Conservation (phyloP, 2,888 invertebrate species). For the Myathropa florea region DNA sequence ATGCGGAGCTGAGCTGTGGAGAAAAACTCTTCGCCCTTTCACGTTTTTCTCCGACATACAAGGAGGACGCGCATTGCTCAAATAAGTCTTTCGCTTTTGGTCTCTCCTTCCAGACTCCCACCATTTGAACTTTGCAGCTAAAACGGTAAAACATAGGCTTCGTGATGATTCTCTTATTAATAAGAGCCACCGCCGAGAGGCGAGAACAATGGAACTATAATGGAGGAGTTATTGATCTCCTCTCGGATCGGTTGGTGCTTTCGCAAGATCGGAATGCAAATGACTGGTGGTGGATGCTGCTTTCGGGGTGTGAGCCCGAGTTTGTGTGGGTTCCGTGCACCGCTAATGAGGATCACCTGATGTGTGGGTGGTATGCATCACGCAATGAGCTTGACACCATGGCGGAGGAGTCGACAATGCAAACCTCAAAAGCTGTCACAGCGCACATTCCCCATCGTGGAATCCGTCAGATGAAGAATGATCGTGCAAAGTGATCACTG, state of each 20-base stretch:
- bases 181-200: conserved; percentile 32
- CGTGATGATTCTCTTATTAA: conserved; percentile 63
- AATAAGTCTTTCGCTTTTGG: conserved; percentile 23
- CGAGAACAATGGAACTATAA: conserved; percentile 63
- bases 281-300: conserved; percentile 20
- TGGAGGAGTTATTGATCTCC: conserved; percentile 65
- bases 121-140: conserved; percentile 28
- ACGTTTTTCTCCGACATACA: conserved; percentile 35
- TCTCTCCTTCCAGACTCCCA: conserved; percentile 3
- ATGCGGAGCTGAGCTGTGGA: conserved; percentile 20
- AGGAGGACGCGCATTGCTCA: conserved; percentile 17
- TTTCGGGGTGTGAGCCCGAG: conserved; percentile 45
- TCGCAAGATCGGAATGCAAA: conserved; percentile 59
- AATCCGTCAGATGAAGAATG: conserved; percentile 6
- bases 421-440: conserved; percentile 37
- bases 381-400: conserved; percentile 27
- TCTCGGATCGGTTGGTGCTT: conserved; percentile 32
- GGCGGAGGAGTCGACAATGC: conserved; percentile 11
- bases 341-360: conserved; percentile 30
- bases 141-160: conserved; percentile 37
- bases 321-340: conserved; percentile 14
- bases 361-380: conserved; percentile 36
- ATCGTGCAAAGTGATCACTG: conserved; percentile 4
- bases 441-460: neutral
- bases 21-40: conserved; percentile 60